Evolutionary conservation across 1,140 invertebrate genomes (phyloP).

Genomic region (Bombyx mandarina): DNA sequence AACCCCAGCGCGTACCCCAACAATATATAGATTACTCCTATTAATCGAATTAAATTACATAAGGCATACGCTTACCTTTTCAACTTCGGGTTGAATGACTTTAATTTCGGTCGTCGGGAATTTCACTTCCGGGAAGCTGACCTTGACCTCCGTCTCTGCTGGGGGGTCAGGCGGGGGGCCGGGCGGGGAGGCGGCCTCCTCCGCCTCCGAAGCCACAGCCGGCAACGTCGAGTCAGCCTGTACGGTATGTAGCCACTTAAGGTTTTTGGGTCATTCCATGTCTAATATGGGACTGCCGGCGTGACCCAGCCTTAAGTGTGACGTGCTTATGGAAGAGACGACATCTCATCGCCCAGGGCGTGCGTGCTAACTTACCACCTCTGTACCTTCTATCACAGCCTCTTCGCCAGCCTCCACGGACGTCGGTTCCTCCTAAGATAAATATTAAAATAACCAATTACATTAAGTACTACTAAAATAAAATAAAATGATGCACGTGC

Average conservation of each 20-base stretch:
- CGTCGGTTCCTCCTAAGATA: neutral
- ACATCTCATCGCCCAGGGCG: too few relatives aligned
- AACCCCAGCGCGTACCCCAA: too few relatives aligned
- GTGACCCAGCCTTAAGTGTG: too few relatives aligned
- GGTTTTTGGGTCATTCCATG: too few relatives aligned
- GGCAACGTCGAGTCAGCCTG: too few relatives aligned
- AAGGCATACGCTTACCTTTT: conserved; percentile 28
- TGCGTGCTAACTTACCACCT: too few relatives aligned
- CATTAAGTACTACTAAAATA: neutral
- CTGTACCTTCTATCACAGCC: neutral
- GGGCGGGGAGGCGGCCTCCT: conserved; percentile 3
- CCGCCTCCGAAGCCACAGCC: neutral
- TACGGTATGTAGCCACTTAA: too few relatives aligned
- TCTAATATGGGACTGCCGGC: too few relatives aligned
- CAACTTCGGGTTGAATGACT: conserved; percentile 43
- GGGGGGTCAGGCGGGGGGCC: conserved; percentile 8
- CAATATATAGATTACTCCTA: too few relatives aligned
- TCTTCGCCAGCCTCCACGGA: neutral
- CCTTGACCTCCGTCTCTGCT: conserved; percentile 25
- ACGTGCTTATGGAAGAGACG: too few relatives aligned
- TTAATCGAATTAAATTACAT: neutral
- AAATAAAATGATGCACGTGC: too few relatives aligned
- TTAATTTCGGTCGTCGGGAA: conserved; percentile 63
- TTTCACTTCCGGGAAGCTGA: conserved; percentile 54
- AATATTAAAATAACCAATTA: neutral